phyloP scores from a whole-genome alignment of 2,888 invertebrate genomes.

The Catocala nupta region DNA sequence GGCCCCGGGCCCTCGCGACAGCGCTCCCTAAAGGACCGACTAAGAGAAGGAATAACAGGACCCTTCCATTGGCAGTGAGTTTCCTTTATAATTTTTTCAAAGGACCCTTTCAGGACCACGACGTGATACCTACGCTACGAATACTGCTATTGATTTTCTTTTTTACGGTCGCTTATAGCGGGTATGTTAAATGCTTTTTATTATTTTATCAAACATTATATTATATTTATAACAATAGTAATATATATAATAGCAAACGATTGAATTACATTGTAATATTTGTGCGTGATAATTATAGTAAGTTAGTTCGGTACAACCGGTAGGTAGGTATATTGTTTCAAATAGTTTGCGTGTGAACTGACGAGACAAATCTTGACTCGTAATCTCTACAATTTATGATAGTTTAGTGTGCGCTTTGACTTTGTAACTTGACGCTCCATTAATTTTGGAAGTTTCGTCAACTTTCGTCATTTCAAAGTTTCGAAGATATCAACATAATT shows the following conservation, averaged over 20 bases:
- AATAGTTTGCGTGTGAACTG: slow-evolving; percentile 10
- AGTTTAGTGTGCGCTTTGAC: slow-evolving; percentile 15
- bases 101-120: slow-evolving; percentile 27
- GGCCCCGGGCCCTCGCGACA: slow-evolving; percentile 90
- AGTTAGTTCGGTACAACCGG: neutral
- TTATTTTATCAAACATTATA: slow-evolving; percentile 2
- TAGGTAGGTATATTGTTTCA: neutral
- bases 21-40: slow-evolving; percentile 92
- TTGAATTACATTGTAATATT: slow-evolving; percentile 7
- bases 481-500: neutral
- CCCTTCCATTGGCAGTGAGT: slow-evolving; percentile 95
- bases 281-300: slow-evolving; percentile 16
- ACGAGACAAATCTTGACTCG: slow-evolving; percentile 5
- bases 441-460: slow-evolving; percentile 12
- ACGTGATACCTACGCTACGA: slow-evolving; percentile 11
- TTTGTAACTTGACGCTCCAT: slow-evolving; percentile 16
- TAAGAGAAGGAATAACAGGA: slow-evolving; percentile 93
- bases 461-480: slow-evolving; percentile 23
- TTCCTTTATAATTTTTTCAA: slow-evolving; percentile 33
- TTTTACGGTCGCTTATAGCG: slow-evolving; percentile 7
- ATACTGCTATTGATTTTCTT: neutral
- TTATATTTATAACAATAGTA: neutral
- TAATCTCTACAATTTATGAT: slow-evolving; percentile 7
- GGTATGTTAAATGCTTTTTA: slow-evolving; percentile 28
- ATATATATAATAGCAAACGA: neutral